These are phyloP conservation scores for Sitta carolinensis DNA, from an alignment of 2,797 vertebrate genomes.

Conservation along the genomic window DNA sequence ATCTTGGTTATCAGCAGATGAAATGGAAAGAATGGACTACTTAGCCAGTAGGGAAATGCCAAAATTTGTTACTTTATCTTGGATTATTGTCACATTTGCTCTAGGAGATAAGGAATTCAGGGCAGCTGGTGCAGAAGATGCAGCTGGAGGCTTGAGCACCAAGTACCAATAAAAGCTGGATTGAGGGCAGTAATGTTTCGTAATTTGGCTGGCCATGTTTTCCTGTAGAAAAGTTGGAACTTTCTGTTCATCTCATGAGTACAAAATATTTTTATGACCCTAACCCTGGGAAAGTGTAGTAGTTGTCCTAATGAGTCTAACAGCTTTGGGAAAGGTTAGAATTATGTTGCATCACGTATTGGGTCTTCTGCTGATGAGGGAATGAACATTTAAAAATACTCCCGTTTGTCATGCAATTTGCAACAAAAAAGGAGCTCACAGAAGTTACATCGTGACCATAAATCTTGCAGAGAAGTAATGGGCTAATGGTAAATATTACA, in stretches of 20 bases:
- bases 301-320: neutral
- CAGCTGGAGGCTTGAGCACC: neutral
- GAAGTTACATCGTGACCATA: neutral
- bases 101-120: neutral
- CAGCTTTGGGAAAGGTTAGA: constrained; percentile 7
- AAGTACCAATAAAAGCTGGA: neutral
- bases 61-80: neutral
- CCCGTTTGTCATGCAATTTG: neutral
- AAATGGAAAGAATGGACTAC: neutral
- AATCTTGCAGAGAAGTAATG: neutral
- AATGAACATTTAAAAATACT: neutral
- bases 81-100: neutral
- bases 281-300: neutral
- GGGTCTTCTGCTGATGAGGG: neutral
- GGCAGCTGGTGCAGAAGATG: neutral
- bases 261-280: constrained; percentile 41
- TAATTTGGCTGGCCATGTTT: neutral
- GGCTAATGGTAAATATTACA: constrained; percentile 22
- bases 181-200: neutral
- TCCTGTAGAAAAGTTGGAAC: neutral
- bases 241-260: constrained; percentile 16
- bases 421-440: neutral
- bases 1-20: neutral
- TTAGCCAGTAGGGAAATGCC: neutral
- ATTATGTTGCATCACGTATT: neutral